Conservation (phyloP, 2,797 vertebrate genomes). For the Mionectes olivaceus region DNA sequence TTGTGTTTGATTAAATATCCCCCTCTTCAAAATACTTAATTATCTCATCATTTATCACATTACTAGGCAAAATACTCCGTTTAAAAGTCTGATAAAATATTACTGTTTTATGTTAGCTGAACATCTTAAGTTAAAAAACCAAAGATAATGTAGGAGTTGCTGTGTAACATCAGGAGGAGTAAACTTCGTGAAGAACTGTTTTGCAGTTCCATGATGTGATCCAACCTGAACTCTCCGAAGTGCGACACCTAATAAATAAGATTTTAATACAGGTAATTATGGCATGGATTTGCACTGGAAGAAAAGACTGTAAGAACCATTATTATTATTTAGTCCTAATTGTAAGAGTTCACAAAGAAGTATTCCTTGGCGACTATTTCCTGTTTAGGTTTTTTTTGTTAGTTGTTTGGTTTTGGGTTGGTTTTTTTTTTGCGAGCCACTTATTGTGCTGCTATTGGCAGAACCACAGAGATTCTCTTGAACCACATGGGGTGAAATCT, state of each 20-base stretch:
- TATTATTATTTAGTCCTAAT: background rate
- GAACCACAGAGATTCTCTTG: background rate
- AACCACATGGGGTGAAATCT: background rate
- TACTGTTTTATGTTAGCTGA: background rate
- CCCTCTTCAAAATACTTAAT: background rate
- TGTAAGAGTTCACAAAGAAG: background rate
- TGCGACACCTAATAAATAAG: background rate
- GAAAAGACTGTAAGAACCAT: background rate
- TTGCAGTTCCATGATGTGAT: background rate
- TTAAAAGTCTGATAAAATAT: background rate
- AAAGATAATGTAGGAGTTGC: background rate
- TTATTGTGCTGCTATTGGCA: background rate
- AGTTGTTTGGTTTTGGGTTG: no score
- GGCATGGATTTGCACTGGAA: background rate
- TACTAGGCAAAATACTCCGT: background rate
- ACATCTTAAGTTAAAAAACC: background rate
- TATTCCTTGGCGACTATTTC: background rate
- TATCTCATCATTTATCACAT: background rate
- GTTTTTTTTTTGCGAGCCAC: background rate
- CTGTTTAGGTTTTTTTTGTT: background rate
- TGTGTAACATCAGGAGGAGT: background rate
- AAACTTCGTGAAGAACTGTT: constrained; percentile 35
- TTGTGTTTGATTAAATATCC: background rate
- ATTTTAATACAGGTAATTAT: background rate
- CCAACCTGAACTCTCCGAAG: background rate